Evolutionary conservation across 2,113 vertebrate genomes (phyloP).

Genomic region (Oxyruncus cristatus): DNA sequence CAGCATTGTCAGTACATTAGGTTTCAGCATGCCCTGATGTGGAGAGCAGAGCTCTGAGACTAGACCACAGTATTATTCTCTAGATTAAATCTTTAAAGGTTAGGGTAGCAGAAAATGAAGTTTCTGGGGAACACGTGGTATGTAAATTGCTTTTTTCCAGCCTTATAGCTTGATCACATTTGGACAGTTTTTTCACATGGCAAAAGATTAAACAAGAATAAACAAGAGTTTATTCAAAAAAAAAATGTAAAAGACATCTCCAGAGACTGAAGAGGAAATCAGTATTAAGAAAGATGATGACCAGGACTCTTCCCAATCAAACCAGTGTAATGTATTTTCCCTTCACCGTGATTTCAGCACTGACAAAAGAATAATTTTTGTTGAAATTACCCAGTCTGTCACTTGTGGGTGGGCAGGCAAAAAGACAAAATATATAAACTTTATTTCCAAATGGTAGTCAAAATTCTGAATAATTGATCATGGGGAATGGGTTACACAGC

Average conservation of each 20-base stretch:
- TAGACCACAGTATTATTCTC: not conserved
- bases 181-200: not conserved
- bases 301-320: not conserved
- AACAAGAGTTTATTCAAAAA: not conserved
- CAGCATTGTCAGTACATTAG: not conserved
- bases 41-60: not conserved
- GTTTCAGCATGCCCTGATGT: not conserved
- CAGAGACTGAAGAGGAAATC: not conserved
- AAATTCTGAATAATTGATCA: not conserved
- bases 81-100: not conserved
- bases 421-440: not conserved
- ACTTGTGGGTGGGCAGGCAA: not conserved
- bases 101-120: not conserved
- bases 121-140: not conserved
- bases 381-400: not conserved
- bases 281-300: not conserved
- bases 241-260: not conserved
- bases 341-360: not conserved
- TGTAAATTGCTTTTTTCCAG: not conserved
- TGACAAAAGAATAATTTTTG: not conserved
- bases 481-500: not conserved
- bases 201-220: not conserved
- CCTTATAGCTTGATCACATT: not conserved
- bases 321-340: not conserved
- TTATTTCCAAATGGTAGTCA: not conserved